Base-by-base conservation (phyloP, 2,113 vertebrate genomes). In the Neomonachus schauinslandi region DNA sequence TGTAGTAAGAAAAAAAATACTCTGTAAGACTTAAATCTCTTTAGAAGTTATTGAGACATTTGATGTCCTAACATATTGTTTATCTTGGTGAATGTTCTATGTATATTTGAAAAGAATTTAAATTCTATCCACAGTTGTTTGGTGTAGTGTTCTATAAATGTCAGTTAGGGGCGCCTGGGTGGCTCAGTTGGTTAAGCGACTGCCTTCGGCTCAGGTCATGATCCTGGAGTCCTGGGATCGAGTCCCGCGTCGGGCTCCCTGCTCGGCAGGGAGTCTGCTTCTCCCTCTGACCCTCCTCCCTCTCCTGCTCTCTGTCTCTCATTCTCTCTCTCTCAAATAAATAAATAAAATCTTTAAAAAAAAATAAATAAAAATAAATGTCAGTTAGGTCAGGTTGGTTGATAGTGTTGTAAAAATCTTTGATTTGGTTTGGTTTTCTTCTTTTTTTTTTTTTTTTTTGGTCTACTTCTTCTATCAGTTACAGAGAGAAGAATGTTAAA, bases 31-130 rank as follows among this genome's bases (percentile, higher is more conserved):
- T 91, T 61, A 69, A 80, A 28, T 74, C 33, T 74, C 33, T 88
- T 95, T 90, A 42, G 49, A 91, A 42, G 33, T 93, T 85, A 33
- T 39, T 91, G 39, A 96, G 57, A 90, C 76, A 74, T 74, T 76
- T 83, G 79, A 22, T 93, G 46, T 51, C 13, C 12, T 74, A 55
- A 42, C 2, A 0, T 63, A 71, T 77, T 15, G 4, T 83, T 16
- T 85, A 0, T 76, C 21, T 86, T 91, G 33, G 39, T 89, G 74
- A 77, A 31, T 49, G 36, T 74, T 74, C 42, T n/a, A 10, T 71
- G 39, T 61, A 51, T 24, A 88, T 69, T 61, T 77, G 80, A 86
- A 82, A 95, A 87, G 4, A 93, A 95, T 67, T 95, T 91, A 91
- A 86, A 19, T 80, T 77, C 46, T 39, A 28, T 81, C 63, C 81